Conservation (phyloP, 2,113 vertebrate genomes). For the Gymnobelideus leadbeateri region DNA sequence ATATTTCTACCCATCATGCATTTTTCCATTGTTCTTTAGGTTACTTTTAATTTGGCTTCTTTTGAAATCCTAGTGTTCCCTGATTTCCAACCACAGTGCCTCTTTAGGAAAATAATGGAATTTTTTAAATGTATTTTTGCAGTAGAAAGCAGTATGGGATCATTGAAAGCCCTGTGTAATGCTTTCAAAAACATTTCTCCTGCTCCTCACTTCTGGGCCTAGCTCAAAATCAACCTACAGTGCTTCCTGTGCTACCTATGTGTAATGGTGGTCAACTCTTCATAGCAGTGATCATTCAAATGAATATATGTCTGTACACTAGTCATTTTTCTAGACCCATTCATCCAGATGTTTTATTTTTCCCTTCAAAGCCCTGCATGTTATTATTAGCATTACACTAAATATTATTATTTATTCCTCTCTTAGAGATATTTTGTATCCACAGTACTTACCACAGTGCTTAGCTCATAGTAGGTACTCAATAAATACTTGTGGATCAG, state of each 20-base stretch:
- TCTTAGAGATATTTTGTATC: not conserved
- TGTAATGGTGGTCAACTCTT: not conserved
- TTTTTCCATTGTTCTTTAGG: not conserved
- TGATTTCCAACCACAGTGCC: not conserved
- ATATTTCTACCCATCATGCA: not conserved
- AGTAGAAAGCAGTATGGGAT: not conserved
- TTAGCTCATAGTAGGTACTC: not conserved
- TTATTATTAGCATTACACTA: not conserved
- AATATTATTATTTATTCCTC: not conserved
- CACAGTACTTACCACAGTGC: no score
- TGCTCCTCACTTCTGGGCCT: not conserved
- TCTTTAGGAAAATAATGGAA: not conserved
- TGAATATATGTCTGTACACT: not conserved
- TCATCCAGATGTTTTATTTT: not conserved
- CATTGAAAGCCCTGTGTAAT: not conserved
- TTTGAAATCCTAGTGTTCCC: not conserved
- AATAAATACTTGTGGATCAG: not conserved
- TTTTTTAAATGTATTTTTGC: not conserved
- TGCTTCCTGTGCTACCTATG: not conserved
- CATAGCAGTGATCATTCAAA: not conserved
- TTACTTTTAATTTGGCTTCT: not conserved
- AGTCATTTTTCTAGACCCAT: not conserved
- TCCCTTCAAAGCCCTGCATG: not conserved
- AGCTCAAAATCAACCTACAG: not conserved
- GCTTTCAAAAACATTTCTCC: not conserved